These are phyloP conservation scores for Helogale parvula DNA, from an alignment of 2,113 vertebrate genomes.

Conservation along the genomic window DNA sequence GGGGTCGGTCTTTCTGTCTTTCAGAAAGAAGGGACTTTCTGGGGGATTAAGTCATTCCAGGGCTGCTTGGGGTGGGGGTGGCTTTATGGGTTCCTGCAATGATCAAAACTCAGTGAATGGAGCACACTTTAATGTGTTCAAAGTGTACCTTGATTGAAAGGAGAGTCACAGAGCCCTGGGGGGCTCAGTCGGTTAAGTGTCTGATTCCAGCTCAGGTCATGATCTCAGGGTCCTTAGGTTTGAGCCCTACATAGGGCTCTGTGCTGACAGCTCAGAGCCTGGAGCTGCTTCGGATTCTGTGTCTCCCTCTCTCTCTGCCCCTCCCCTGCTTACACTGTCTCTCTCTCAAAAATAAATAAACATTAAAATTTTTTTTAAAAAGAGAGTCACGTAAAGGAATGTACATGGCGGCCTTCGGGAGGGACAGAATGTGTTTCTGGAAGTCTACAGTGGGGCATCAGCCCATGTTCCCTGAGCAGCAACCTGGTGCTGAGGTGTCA, in stretches of 20 bases:
- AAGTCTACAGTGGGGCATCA: accelerated
- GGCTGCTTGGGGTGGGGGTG: neutral
- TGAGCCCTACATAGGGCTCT: too few species aligned
- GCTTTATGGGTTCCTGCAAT: neutral
- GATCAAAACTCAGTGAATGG: neutral
- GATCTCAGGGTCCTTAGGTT: too few species aligned
- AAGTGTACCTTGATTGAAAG: neutral
- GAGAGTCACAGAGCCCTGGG: neutral
- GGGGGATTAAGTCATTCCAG: too few species aligned
- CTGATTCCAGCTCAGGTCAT: too few species aligned
- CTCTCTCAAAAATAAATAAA: too few species aligned
- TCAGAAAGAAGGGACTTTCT: neutral
- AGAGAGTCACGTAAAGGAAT: accelerated
- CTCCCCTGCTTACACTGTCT: too few species aligned
- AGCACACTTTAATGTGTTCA: neutral
- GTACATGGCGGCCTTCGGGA: accelerated
- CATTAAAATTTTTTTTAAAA: neutral
- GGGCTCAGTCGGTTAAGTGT: too few species aligned
- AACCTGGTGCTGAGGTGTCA: neutral
- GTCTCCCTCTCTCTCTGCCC: too few species aligned
- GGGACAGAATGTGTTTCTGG: neutral
- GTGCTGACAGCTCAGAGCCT: too few species aligned
- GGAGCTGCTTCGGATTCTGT: too few species aligned
- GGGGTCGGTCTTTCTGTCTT: neutral
- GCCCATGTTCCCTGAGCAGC: neutral